Evolutionary conservation across 2,888 invertebrate genomes (phyloP).

Genomic region (Palloptera scutellata): DNA sequence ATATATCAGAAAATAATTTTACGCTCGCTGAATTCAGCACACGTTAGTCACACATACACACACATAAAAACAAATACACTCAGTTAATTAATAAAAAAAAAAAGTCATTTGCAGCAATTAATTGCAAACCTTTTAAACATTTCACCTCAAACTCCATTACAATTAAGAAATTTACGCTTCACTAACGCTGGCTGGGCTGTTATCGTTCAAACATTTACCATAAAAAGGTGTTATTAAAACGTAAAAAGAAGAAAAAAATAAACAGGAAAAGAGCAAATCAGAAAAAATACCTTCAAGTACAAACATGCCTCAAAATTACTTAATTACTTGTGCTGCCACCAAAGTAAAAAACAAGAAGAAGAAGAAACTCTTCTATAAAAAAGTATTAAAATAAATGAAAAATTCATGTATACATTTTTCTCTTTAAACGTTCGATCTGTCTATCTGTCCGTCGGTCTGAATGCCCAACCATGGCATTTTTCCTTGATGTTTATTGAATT

Average conservation of each 20-base stretch:
- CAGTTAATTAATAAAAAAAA: no score
- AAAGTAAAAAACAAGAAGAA: neutral
- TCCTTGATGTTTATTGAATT: constrained; percentile 35
- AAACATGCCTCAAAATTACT: constrained; percentile 47
- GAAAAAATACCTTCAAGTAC: constrained; percentile 27
- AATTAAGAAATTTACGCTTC: no score
- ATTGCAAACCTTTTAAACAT: no score
- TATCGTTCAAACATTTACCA: no score
- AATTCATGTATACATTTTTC: constrained; percentile 48
- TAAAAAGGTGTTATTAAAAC: no score
- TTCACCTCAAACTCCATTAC: no score
- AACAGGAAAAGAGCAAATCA: constrained; percentile 31
- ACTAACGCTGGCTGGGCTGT: no score
- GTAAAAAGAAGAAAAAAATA: neutral
- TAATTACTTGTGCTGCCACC: constrained; percentile 45
- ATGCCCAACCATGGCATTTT: constrained; percentile 19
- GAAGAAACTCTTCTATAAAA: neutral
- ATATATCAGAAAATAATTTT: no score
- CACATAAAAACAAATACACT: no score
- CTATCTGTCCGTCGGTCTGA: constrained; percentile 28
- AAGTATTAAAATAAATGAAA: constrained; percentile 49
- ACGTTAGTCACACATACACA: no score
- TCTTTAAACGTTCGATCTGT: neutral
- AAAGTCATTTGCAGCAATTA: no score
- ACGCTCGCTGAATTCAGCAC: no score